These are phyloP conservation scores for Agrotis ipsilon DNA, from an alignment of 2,888 invertebrate genomes.

Conservation along the genomic window DNA sequence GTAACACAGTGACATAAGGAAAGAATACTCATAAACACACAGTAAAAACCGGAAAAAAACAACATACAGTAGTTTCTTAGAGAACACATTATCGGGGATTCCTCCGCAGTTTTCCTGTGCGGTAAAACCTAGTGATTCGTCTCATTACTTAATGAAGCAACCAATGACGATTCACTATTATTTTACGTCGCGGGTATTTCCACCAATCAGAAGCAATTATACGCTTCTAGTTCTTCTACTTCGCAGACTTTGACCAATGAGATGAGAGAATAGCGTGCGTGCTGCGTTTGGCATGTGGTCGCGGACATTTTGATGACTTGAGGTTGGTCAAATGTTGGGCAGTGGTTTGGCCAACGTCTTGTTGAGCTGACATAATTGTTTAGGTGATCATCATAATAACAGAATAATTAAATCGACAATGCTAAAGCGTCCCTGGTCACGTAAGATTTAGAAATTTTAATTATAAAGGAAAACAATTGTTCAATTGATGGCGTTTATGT, in stretches of 20 bases:
- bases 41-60: neutral
- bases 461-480: too few relatives aligned
- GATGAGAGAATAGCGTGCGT: neutral
- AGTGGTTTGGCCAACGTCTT: neutral
- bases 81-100: conserved; percentile 18
- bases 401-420: too few relatives aligned
- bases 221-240: neutral
- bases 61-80: neutral
- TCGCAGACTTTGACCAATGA: conserved; percentile 13
- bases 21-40: neutral
- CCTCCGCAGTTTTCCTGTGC: conserved; percentile 30
- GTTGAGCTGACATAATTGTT: neutral
- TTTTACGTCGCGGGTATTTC: neutral
- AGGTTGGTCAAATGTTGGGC: conserved; percentile 2
- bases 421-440: too few relatives aligned
- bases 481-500: too few relatives aligned
- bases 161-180: conserved; percentile 3
- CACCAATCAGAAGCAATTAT: conserved; percentile 26
- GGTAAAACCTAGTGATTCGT: conserved; percentile 25
- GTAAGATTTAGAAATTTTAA: too few relatives aligned
- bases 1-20: neutral
- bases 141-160: neutral
- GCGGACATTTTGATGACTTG: conserved; percentile 1
- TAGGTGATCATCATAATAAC: too few relatives aligned
- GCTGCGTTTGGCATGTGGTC: neutral